phyloP scores from a whole-genome alignment of 2,888 invertebrate species.

The Rhopalosiphum nymphaeae region DNA sequence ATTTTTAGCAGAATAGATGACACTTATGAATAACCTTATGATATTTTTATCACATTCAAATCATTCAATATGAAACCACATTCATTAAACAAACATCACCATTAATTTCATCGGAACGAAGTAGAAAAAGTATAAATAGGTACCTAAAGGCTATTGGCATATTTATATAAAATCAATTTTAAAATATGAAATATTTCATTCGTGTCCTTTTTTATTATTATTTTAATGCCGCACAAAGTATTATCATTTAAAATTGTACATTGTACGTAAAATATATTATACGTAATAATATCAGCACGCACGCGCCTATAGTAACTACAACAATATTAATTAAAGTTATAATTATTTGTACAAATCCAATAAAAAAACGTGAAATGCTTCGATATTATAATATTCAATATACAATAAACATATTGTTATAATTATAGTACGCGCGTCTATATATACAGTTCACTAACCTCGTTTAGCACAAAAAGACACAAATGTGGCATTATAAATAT shows the following conservation, averaged over 20 bases:
- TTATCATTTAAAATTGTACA: neutral
- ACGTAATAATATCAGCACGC: neutral
- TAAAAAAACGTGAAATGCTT: slow-evolving; percentile 16
- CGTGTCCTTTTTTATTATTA: neutral
- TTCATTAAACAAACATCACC: neutral
- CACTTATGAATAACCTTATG: slow-evolving; percentile 1
- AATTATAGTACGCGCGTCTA: neutral
- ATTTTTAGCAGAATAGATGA: slow-evolving; percentile 29
- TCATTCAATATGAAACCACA: neutral
- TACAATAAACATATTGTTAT: neutral
- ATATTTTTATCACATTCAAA: neutral
- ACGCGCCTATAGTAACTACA: neutral
- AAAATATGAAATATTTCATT: neutral
- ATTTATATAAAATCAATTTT: neutral
- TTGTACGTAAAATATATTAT: neutral
- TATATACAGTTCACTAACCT: slow-evolving; percentile 30
- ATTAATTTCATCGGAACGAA: neutral
- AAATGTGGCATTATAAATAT: neutral
- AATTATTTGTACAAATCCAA: neutral
- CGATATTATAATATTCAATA: slow-evolving; percentile 8
- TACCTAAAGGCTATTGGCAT: neutral
- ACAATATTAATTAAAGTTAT: neutral
- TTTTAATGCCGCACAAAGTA: neutral
- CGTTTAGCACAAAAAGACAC: slow-evolving; percentile 8
- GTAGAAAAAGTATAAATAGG: neutral